Evolutionary conservation across 2,888 invertebrate genomes (phyloP), one percentile per base, ranked within the genome.

Genomic region (Lycia hirtaria): DNA sequence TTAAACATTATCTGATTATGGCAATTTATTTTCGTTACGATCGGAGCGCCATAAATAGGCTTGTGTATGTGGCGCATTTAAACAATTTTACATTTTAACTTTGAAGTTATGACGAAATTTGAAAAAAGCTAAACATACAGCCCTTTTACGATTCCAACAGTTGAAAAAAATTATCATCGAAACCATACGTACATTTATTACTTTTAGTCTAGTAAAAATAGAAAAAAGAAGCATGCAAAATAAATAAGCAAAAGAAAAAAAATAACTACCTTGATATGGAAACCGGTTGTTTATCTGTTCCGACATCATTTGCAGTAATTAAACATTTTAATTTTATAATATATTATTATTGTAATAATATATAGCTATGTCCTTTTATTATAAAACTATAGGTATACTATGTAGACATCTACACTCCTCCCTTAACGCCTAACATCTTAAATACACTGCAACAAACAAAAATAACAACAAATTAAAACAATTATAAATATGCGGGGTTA

Each of bases 311-410:
- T 81, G 79, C 61, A 67, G 76, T 64, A 68, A 79, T 84, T 85
- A 81, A 78, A 76, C 52, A 74, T 76, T 72, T 77, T 76, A n/a
- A 71, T 78, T 78, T 85, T 83, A 85, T 85, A 90, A 91, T 89
- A 91, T 90, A 91, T 89, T 91, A 90, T 90, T 92, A 90, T 87
- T 88, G 85, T 88, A 91, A 92, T 91, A 90, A 91, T 90, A 91
- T 88, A 90, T 89, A 90, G 79, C 87, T 90, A 89, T 90, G 85
- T 88, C 85, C 86, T 87, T 88, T 88, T 88, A 88, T 83, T n/a
- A n/a, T n/a, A n/a, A 88, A 88, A 81, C 87, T 90, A 90, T 87
- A 89, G 82, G 86, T 89, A 89, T 88, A 85, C 88, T 91, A 92
- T 81, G 90, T 83, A 84, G 91, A 89, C 89, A 88, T 90, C 90